Evolutionary conservation across 2,797 vertebrate genomes (phyloP).

Genomic region (Synanceia verrucosa): DNA sequence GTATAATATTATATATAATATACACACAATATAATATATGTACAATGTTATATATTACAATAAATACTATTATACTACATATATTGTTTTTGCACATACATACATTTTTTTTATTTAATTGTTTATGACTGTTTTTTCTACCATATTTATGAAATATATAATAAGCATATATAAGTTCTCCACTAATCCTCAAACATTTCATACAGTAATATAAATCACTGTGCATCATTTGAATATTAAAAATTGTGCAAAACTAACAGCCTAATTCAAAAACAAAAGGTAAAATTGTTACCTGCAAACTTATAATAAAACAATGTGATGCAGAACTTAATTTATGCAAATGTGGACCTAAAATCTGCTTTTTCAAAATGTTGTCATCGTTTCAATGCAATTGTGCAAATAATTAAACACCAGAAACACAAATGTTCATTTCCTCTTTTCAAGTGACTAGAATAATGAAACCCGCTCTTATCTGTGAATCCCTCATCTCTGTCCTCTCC

Average conservation of each 20-base stretch:
- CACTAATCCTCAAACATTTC: not conserved
- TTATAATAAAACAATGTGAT: not conserved
- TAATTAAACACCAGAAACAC: not conserved
- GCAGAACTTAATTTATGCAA: not conserved
- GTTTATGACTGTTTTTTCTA: too few species aligned
- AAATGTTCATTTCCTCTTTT: not conserved
- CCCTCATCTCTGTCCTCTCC: not conserved
- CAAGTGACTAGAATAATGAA: not conserved
- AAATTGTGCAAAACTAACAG: not conserved
- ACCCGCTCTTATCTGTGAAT: not conserved
- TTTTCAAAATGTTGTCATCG: not conserved
- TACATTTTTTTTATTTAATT: too few species aligned
- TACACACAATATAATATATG: too few species aligned
- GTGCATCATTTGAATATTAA: not conserved
- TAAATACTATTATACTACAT: too few species aligned
- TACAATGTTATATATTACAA: too few species aligned
- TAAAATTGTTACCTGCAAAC: not conserved
- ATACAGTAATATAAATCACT: not conserved
- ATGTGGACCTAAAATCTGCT: not conserved
- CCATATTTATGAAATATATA: too few species aligned
- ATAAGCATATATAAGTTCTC: not conserved
- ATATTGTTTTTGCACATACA: too few species aligned
- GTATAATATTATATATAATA: too few species aligned
- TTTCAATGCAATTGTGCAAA: not conserved
- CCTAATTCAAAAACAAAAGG: not conserved